Evolutionary conservation across 1,140 invertebrate genomes (phyloP), one percentile per base, ranked within the genome.

Genomic region (Brachionus sp.): DNA sequence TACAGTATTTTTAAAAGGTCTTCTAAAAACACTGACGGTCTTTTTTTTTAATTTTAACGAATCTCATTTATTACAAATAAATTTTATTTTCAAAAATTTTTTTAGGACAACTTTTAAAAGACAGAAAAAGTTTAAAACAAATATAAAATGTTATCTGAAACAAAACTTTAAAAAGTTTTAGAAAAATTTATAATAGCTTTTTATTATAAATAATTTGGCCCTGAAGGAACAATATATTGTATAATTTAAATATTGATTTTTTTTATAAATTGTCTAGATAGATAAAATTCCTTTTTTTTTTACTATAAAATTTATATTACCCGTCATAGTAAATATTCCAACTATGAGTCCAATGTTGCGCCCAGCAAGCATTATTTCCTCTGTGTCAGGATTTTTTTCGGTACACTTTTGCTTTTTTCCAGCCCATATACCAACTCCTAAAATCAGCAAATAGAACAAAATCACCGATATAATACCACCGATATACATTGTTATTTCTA

Each of bases 251-350:
- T 50, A 53, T 77, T 50, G 46, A 77, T 77, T 77, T 50, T 46
- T 16, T 25, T 33, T 19, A 57, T 57, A 57, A n/a, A 37, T 35
- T 23, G 6, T 6, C 7, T 29, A 29, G 53, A 42, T 23, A 25
- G 19, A 84, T 83, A 84, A 82, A 84, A 84, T 1, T 44, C 6
- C 19, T 64, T 29, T 37, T 33, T 77, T 19, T 83, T 64, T 53
- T 7, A 44, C 73, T 39, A n/a, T 23, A 42, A 46, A 25, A 25
- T n/a, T 19, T 77, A 16, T 87, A 86, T 90, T 88, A 95, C 94
- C 94, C 88, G 96, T 98, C 96, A 98, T 98, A 13, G 96, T 98
- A 86, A 98, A 98, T 84, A 97, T 96, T 19, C 96, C 96, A 53
- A 98, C 96, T 86, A 98, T 94, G 3, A 97, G 35, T 4, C 96